These are phyloP conservation scores for Galaxea fascicularis DNA, from an alignment of 92 coral and sea anemone species.

Conservation along the genomic window DNA sequence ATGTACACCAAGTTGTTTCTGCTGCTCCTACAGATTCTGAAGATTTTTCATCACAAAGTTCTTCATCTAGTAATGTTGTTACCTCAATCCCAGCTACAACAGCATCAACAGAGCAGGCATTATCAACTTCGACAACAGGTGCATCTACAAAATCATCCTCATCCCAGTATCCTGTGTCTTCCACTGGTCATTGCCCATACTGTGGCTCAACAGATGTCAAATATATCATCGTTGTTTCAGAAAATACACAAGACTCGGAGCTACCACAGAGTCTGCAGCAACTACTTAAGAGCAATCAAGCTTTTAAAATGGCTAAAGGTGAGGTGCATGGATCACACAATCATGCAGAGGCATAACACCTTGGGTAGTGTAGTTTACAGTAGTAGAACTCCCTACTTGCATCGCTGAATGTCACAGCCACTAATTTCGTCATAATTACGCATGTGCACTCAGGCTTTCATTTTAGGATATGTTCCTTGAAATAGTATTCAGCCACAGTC, in stretches of 20 bases:
- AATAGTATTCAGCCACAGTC: not conserved
- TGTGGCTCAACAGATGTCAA: conserved; percentile 85
- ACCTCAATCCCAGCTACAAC: not conserved
- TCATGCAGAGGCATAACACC: not conserved
- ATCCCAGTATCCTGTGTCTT: conserved; percentile 80
- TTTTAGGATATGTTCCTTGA: not conserved
- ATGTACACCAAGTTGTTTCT: not conserved
- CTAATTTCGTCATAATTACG: not conserved
- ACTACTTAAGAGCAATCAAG: conserved; percentile 77
- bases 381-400: not conserved
- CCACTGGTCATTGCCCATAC: conserved; percentile 91
- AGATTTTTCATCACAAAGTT: not conserved
- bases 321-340: conserved; percentile 38
- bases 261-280: conserved; percentile 86
- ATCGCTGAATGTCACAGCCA: not conserved
- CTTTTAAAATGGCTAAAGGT: conserved; percentile 99
- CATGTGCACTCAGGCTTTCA: not conserved
- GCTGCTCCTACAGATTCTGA: conserved; percentile 5
- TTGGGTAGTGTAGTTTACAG: not conserved
- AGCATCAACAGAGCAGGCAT: conserved; percentile 28
- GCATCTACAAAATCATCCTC: conserved; percentile 24
- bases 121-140: conserved; percentile 28
- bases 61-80: not conserved
- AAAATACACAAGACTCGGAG: conserved; percentile 73
- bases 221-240: conserved; percentile 84